Conservation (phyloP, 2,797 vertebrate species). For the Pangasius mekongensis region DNA sequence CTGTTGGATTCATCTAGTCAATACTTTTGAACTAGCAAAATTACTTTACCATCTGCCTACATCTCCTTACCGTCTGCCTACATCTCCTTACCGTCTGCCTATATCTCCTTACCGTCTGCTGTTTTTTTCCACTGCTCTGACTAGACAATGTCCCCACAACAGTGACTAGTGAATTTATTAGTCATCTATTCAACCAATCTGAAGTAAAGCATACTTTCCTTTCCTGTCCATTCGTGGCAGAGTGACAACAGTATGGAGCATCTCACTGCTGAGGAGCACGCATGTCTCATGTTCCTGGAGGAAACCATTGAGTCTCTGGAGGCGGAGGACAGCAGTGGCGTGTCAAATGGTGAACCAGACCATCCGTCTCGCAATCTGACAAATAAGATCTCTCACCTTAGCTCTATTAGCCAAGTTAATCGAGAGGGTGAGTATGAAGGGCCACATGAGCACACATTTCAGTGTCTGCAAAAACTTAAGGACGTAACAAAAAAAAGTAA, state of each 20-base stretch:
- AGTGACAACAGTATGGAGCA: slow-evolving; percentile 87
- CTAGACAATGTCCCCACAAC: not conserved
- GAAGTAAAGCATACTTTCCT: not conserved
- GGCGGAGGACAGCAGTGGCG: slow-evolving; percentile 83
- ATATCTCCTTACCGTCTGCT: not conserved
- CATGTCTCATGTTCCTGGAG: slow-evolving; percentile 90
- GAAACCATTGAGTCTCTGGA: slow-evolving; percentile 91
- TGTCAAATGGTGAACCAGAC: slow-evolving; percentile 80
- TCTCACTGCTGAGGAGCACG: slow-evolving; percentile 88
- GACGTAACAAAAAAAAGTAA: not conserved
- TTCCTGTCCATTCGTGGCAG: slow-evolving; percentile 65
- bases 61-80: not conserved
- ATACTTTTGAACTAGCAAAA: not conserved
- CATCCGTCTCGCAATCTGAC: slow-evolving; percentile 28
- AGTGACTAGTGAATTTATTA: not conserved
- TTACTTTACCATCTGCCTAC: not conserved
- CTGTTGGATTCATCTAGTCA: not conserved
- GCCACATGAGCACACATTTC: not conserved
- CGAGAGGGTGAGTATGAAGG: slow-evolving; percentile 44
- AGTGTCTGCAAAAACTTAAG: not conserved
- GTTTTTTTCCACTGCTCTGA: not conserved
- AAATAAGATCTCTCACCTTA: slow-evolving; percentile 54
- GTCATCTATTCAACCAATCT: not conserved
- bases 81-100: not conserved
- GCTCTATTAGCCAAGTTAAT: slow-evolving; percentile 10